These are phyloP conservation scores for Myxocyprinus asiaticus DNA, from an alignment of 2,113 vertebrate genomes.

Conservation along the genomic window DNA sequence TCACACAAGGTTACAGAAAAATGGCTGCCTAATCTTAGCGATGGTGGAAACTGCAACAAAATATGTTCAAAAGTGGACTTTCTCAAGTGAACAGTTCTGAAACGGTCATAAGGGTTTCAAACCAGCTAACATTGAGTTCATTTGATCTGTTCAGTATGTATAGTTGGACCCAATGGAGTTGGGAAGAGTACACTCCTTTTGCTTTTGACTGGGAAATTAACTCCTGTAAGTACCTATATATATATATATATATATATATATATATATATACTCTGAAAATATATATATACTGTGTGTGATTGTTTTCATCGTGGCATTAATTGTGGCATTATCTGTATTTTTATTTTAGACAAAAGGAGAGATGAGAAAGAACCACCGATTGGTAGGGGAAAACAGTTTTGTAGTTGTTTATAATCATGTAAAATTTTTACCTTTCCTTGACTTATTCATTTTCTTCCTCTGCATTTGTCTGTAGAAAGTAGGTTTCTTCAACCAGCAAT, in stretches of 20 bases:
- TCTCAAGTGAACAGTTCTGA: neutral
- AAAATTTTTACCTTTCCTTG: neutral
- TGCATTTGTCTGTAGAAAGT: constrained; percentile 79
- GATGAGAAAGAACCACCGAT: constrained; percentile 89
- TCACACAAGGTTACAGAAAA: constrained; percentile 7
- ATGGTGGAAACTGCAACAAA: too few species aligned
- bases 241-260: too few species aligned
- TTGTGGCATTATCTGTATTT: neutral
- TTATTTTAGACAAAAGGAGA: constrained; percentile 82
- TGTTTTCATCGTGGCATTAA: neutral
- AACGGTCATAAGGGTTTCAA: neutral
- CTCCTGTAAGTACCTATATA: constrained; percentile 72
- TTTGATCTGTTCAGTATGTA: constrained; percentile 77
- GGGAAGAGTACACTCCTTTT: constrained; percentile 89
- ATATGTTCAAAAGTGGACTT: neutral
- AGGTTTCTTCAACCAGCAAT: constrained; percentile 95
- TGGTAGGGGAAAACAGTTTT: constrained; percentile 75
- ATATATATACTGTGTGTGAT: neutral
- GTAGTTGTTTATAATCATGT: neutral
- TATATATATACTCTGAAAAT: too few species aligned
- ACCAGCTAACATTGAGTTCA: neutral
- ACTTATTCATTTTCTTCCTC: neutral
- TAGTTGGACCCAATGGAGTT: constrained; percentile 90
- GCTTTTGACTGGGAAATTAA: constrained; percentile 83
- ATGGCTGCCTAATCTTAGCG: neutral